Percentiles rank a stretch among this genome's conserved stretches.
Evolutionary conservation across 2,888 invertebrate species (phyloP).

Genomic region (Epinotia brunnichana): DNA sequence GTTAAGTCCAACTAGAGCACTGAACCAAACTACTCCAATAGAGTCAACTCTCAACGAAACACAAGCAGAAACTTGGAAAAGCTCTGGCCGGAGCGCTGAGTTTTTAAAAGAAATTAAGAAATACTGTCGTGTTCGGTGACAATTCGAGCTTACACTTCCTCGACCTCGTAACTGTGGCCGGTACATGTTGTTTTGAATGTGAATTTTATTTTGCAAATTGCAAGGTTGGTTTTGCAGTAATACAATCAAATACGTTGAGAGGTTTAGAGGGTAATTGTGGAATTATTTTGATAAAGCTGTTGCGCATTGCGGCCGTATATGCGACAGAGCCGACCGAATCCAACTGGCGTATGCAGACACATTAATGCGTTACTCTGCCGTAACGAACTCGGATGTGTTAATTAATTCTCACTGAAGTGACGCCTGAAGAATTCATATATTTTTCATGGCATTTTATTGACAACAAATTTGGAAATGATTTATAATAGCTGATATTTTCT

Average conservation of each 20-base stretch:
- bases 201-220: not conserved
- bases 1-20: conserved; percentile 6
- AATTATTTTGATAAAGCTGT: conserved; percentile 38
- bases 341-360: conserved; percentile 13
- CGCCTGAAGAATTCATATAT: conserved; percentile 1
- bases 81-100: not conserved
- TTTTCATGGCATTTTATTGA: no score
- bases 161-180: not conserved
- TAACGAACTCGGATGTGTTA: conserved; percentile 15
- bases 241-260: not conserved
- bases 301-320: conserved; percentile 41
- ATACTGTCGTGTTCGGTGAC: conserved; percentile 22
- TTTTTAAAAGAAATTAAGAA: conserved; percentile 40
- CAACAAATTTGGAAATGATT: no score
- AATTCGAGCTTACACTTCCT: conserved; percentile 1
- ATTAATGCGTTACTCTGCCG: conserved; percentile 12
- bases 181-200: not conserved
- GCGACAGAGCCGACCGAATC: conserved; percentile 23
- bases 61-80: conserved; percentile 20
- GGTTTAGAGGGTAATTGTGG: conserved; percentile 6
- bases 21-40: conserved; percentile 23
- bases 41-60: conserved; percentile 1
- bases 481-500: no score
- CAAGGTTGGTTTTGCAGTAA: not conserved
- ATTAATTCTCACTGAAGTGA: conserved; percentile 20